These are phyloP conservation scores for Bimastos eiseni DNA, from an alignment of 2,888 invertebrate genomes.

Conservation along the genomic window DNA sequence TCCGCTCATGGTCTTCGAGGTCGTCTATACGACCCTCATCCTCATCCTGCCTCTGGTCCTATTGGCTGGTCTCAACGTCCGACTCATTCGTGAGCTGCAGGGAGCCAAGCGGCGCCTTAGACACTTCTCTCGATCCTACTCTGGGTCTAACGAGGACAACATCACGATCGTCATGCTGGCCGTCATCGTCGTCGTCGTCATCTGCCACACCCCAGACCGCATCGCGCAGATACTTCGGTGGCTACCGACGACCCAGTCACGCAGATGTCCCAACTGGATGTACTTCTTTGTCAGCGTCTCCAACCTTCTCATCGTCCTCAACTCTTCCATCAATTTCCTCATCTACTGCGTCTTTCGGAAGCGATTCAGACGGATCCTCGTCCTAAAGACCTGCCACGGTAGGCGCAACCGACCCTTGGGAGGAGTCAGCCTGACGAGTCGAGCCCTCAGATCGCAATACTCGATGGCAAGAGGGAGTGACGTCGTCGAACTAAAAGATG, in stretches of 20 bases:
- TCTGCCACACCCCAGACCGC: slow-evolving; percentile 39
- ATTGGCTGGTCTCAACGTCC: slow-evolving; percentile 36
- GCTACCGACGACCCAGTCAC: slow-evolving; percentile 15
- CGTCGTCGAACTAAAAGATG: neutral
- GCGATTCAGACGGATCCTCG: slow-evolving; percentile 38
- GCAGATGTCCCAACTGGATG: slow-evolving; percentile 24
- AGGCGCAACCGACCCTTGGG: neutral
- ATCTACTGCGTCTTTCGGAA: slow-evolving; percentile 40
- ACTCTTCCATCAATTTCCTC: slow-evolving; percentile 40
- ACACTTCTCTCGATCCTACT: slow-evolving; percentile 19
- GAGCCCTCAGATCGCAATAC: neutral
- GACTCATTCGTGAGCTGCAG: slow-evolving; percentile 35
- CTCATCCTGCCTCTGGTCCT: slow-evolving; percentile 41
- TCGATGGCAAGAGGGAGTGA: neutral
- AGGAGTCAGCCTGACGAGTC: neutral
- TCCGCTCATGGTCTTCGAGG: slow-evolving; percentile 31
- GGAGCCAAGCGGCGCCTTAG: slow-evolving; percentile 23
- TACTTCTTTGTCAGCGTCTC: slow-evolving; percentile 27
- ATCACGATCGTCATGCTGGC: slow-evolving; percentile 41
- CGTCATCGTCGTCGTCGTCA: slow-evolving; percentile 38
- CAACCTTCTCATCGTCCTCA: slow-evolving; percentile 40
- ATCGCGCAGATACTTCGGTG: slow-evolving; percentile 37
- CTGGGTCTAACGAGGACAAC: slow-evolving; percentile 35
- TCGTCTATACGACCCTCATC: slow-evolving; percentile 40
- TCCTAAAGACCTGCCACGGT: neutral